phyloP scores from a whole-genome alignment of 35 echinoderm and acorn worm genomes.

The Anneissia japonica region DNA sequence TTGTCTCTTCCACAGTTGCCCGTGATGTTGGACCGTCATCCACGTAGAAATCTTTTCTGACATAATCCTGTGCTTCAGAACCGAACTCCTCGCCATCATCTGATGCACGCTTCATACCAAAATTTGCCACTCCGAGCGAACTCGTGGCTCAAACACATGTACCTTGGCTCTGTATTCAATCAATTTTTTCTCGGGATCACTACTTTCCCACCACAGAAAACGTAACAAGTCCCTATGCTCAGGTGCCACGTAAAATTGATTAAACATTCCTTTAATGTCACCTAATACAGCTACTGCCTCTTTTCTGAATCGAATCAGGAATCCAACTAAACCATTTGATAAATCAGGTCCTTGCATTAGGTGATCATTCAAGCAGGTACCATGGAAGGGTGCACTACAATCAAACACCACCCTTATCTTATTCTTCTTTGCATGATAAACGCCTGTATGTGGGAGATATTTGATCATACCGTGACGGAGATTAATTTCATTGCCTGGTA shows the following conservation, averaged over 20 bases:
- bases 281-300: no score
- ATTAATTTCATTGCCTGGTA: not conserved
- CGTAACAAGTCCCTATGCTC: no score
- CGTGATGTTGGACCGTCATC: not conserved
- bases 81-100: conserved; percentile 16
- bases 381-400: no score
- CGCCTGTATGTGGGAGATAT: conserved; percentile 42
- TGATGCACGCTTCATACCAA: no score
- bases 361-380: no score
- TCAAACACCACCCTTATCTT: conserved; percentile 44
- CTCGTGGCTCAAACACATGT: conserved; percentile 16
- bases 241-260: no score
- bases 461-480: not conserved
- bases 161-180: no score
- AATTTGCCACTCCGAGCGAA: no score
- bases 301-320: not conserved
- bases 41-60: conserved; percentile 40
- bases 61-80: not conserved
- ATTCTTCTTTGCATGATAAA: conserved; percentile 38
- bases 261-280: no score
- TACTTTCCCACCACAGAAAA: not conserved
- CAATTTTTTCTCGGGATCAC: no score
- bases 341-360: no score
- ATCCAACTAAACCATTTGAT: no score
- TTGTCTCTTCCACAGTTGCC: conserved; percentile 23